Conservation (phyloP, 37 sponge, comb jelly and placozoan species). For the Theonella swinhoei region DNA sequence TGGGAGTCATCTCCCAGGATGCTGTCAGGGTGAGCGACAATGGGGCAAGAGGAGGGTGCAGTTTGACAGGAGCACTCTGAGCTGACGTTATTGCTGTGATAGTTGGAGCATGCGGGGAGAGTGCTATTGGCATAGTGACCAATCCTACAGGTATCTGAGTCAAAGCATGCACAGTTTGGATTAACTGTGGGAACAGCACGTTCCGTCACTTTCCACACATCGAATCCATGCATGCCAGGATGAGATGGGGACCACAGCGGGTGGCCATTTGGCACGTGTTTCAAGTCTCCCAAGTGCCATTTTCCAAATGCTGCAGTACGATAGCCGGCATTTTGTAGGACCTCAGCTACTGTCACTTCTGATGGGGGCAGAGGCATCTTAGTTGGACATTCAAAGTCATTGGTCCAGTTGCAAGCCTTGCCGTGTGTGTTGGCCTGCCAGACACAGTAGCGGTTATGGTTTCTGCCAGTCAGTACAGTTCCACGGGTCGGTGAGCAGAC, state of each 20-base stretch:
- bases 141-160: constrained; percentile 17
- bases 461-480: constrained; percentile 67
- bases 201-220: constrained; percentile 65
- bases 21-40: background rate
- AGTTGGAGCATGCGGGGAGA: constrained; percentile 49
- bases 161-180: constrained; percentile 78
- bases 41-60: background rate
- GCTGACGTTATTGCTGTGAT: background rate
- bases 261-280: background rate
- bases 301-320: constrained; percentile 23
- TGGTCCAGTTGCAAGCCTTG: background rate
- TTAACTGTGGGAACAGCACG: constrained; percentile 66
- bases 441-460: constrained; percentile 73
- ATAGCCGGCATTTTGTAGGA: constrained; percentile 11
- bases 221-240: constrained; percentile 67
- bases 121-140: constrained; percentile 27
- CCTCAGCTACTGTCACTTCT: constrained; percentile 19
- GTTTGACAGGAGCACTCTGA: background rate
- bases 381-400: constrained; percentile 37
- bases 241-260: constrained; percentile 33
- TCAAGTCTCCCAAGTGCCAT: constrained; percentile 30
- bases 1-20: constrained; percentile 63
- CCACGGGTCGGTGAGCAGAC: constrained; percentile 78
- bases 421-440: constrained; percentile 70
- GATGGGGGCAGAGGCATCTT: constrained; percentile 32